Evolutionary conservation across 2,797 vertebrate species (phyloP).

Genomic region (Gorsachius magnificus): DNA sequence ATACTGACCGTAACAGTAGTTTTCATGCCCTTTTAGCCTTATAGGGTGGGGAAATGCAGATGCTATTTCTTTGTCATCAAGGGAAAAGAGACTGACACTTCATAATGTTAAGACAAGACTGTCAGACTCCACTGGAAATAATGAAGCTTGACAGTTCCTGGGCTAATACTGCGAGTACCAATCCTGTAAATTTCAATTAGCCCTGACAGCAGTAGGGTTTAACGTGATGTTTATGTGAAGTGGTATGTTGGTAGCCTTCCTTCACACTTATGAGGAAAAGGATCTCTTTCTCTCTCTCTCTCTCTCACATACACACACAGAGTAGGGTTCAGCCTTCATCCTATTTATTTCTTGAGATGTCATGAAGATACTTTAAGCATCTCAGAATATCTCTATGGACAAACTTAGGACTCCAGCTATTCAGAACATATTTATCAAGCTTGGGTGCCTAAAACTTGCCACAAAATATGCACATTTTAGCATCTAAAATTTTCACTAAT

Average conservation of each 20-base stretch:
- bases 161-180: conserved; percentile 53
- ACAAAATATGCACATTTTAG: background rate
- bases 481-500: background rate
- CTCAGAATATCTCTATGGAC: background rate
- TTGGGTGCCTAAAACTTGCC: background rate
- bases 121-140: conserved; percentile 56
- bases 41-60: conserved; percentile 46
- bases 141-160: conserved; percentile 48
- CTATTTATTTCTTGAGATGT: background rate
- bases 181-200: conserved; percentile 56
- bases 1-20: background rate
- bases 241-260: conserved; percentile 53
- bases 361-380: background rate
- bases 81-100: conserved; percentile 62
- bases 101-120: conserved; percentile 42
- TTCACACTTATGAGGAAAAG: conserved; percentile 51
- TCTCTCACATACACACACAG: background rate
- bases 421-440: background rate
- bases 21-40: background rate
- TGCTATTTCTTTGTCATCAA: conserved; percentile 54
- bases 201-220: conserved; percentile 38
- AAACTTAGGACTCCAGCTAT: background rate
- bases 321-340: background rate
- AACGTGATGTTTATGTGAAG: conserved; percentile 56
- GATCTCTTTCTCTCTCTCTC: background rate